Conservation (phyloP, 2,888 invertebrate genomes). For the Ommatoiulus sabulosus region DNA sequence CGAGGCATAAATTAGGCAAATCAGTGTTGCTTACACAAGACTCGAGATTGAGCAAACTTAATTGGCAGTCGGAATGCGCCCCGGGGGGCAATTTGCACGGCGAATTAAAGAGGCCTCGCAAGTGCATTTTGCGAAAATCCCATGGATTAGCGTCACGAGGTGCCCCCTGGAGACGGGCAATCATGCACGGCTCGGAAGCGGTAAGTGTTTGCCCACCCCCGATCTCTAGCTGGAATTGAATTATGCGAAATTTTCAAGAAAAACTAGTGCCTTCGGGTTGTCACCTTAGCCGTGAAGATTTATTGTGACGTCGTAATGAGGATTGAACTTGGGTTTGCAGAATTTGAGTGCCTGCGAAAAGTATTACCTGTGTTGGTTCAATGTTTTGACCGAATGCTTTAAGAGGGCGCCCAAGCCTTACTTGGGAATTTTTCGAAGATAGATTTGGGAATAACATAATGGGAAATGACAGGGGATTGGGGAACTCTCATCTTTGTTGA, state of each 20-base stretch:
- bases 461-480: too few species aligned
- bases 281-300: too few species aligned
- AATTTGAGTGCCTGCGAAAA: too few species aligned
- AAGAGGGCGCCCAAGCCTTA: too few species aligned
- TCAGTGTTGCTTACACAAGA: neutral
- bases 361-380: too few species aligned
- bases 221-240: neutral
- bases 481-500: too few species aligned
- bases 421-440: too few species aligned
- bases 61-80: neutral
- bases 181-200: neutral
- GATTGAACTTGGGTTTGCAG: too few species aligned
- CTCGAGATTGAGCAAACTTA: neutral
- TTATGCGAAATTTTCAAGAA: neutral
- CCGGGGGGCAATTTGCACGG: neutral
- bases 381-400: too few species aligned
- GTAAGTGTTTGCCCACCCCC: neutral
- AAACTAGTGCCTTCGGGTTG: neutral
- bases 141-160: neutral
- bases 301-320: too few species aligned
- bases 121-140: slow-evolving; percentile 4
- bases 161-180: neutral
- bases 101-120: neutral
- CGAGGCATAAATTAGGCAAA: neutral
- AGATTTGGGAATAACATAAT: too few species aligned